phyloP scores from a whole-genome alignment of 1,140 invertebrate species.

The Palaemon carinicauda region DNA sequence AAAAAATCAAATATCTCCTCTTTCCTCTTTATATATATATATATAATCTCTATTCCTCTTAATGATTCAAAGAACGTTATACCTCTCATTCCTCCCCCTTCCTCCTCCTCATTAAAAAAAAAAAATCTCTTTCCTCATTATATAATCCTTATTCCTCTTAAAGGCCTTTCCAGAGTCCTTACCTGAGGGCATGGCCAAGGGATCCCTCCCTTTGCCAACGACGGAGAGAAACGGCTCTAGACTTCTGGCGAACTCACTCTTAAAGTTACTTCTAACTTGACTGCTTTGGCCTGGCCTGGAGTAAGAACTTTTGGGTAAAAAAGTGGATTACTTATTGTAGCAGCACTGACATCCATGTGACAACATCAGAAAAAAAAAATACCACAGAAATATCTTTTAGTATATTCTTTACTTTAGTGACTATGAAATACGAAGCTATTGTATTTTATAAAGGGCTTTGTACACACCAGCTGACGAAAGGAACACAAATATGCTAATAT shows the following conservation, averaged over 20 bases:
- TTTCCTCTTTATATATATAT: too few relatives aligned
- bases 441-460: too few relatives aligned
- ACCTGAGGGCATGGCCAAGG: constrained; percentile 48
- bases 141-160: too few relatives aligned
- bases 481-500: too few relatives aligned
- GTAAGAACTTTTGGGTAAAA: constrained; percentile 53
- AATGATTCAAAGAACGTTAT: not conserved
- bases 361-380: not conserved
- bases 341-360: not conserved
- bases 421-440: too few relatives aligned
- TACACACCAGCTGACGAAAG: too few relatives aligned
- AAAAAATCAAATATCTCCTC: too few relatives aligned
- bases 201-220: constrained; percentile 28
- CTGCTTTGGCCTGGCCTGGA: constrained; percentile 69
- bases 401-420: not conserved
- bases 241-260: constrained; percentile 72
- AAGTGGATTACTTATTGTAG: constrained; percentile 26
- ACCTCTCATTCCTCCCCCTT: too few relatives aligned
- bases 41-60: too few relatives aligned
- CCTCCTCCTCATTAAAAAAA: too few relatives aligned
- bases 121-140: too few relatives aligned
- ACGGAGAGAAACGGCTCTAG: constrained; percentile 72
- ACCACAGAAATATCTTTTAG: not conserved
- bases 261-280: constrained; percentile 73
- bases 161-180: not conserved